Percentiles rank a stretch among this genome's conserved stretches.
phyloP scores from a whole-genome alignment of 2,113 vertebrate species.

The Eidolon helvum region DNA sequence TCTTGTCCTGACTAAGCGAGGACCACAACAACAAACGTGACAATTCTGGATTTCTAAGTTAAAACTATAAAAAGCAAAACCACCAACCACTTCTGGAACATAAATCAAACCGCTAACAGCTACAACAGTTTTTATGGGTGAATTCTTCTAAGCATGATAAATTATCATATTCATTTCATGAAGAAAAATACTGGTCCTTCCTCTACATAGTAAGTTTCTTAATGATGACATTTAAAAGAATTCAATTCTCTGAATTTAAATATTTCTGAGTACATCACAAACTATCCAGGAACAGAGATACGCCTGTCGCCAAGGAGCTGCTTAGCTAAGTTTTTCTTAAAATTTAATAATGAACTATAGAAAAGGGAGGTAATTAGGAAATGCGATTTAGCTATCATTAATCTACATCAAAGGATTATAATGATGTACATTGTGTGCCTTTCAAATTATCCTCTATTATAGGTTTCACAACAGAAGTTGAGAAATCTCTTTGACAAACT shows the following conservation, averaged over 20 bases:
- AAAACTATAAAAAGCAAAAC: slow-evolving; percentile 40
- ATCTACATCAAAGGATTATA: slow-evolving; percentile 88
- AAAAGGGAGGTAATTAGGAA: slow-evolving; percentile 83
- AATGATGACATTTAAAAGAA: slow-evolving; percentile 52
- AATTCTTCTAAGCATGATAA: slow-evolving; percentile 23
- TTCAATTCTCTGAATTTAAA: slow-evolving; percentile 59
- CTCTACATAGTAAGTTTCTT: slow-evolving; percentile 59
- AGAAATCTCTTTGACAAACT: slow-evolving; percentile 86
- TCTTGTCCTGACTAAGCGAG: slow-evolving; percentile 24
- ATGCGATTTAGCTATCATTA: slow-evolving; percentile 83
- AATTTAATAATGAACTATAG: slow-evolving; percentile 69
- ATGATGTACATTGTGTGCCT: slow-evolving; percentile 84
- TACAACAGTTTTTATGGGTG: slow-evolving; percentile 43
- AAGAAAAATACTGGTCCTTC: slow-evolving; percentile 54
- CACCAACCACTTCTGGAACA: neutral
- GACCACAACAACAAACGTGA: neutral
- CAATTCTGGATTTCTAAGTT: slow-evolving; percentile 49
- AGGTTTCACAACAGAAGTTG: slow-evolving; percentile 83
- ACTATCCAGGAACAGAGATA: neutral
- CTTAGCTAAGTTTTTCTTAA: slow-evolving; percentile 58
- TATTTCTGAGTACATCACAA: slow-evolving; percentile 58
- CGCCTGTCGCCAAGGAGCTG: slow-evolving; percentile 36
- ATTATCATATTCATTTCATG: slow-evolving; percentile 45
- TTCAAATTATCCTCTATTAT: slow-evolving; percentile 87
- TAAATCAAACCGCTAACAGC: slow-evolving; percentile 50